These are phyloP conservation scores for Rhamnusium bicolor DNA, from an alignment of 2,888 invertebrate genomes.

Conservation along the genomic window DNA sequence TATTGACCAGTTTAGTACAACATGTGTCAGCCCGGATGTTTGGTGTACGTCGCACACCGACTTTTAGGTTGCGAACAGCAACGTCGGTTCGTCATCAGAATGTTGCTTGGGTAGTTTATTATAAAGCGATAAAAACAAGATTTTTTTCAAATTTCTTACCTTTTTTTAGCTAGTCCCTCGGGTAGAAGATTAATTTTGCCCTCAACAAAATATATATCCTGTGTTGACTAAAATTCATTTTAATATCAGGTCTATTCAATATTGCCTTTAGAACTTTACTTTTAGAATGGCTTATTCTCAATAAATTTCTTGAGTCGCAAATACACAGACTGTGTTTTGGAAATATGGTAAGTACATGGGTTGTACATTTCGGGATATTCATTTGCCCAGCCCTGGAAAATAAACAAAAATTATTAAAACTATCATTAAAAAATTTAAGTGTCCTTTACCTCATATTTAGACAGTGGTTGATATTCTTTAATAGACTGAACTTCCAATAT, in stretches of 20 bases:
- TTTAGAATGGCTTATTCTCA: slow-evolving; percentile 86
- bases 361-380: slow-evolving; percentile 79
- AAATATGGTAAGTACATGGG: slow-evolving; percentile 82
- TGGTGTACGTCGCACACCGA: no score
- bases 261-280: slow-evolving; percentile 86
- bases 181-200: slow-evolving; percentile 81
- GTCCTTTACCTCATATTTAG: slow-evolving; percentile 75
- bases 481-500: slow-evolving; percentile 77
- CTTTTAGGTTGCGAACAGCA: no score
- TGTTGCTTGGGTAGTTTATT: no score
- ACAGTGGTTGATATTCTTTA: slow-evolving; percentile 76
- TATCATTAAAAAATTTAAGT: neutral
- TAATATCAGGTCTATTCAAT: slow-evolving; percentile 87
- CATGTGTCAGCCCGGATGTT: no score
- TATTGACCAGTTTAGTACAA: no score
- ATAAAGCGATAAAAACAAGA: neutral
- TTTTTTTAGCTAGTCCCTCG: slow-evolving; percentile 81
- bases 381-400: slow-evolving; percentile 77
- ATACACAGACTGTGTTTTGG: slow-evolving; percentile 81
- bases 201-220: slow-evolving; percentile 84
- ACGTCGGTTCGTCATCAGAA: no score
- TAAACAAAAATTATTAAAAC: neutral
- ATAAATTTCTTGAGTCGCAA: slow-evolving; percentile 76
- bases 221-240: slow-evolving; percentile 83
- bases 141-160: slow-evolving; percentile 74